phyloP scores from a whole-genome alignment of 2,797 vertebrate genomes.

The Corythornis leucogaster region DNA sequence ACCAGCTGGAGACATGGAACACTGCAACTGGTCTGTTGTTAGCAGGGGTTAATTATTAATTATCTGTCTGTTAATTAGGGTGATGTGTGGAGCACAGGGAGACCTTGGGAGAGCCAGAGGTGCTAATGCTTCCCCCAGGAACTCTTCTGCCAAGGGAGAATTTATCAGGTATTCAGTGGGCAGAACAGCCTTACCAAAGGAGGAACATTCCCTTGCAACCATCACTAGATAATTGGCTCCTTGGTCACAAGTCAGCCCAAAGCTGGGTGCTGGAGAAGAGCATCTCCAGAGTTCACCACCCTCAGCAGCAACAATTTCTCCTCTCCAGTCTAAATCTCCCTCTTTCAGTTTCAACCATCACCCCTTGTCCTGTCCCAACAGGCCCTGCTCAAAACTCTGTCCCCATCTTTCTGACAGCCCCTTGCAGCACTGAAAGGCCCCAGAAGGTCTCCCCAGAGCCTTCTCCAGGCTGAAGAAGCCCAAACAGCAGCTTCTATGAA shows the following conservation, averaged over 20 bases:
- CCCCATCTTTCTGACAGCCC: no score
- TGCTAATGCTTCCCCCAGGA: background rate
- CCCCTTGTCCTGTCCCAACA: no score
- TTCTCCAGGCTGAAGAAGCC: no score
- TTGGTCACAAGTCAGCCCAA: background rate
- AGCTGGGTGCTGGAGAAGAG: no score
- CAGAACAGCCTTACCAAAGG: background rate
- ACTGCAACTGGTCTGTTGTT: background rate
- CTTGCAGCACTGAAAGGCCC: no score
- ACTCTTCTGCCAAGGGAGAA: background rate
- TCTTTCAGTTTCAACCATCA: no score
- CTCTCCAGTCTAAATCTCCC: no score
- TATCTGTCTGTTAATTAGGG: background rate
- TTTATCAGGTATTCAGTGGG: no score
- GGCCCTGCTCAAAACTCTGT: no score
- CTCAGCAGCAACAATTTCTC: no score
- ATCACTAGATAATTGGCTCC: background rate
- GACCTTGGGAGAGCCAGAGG: accelerated
- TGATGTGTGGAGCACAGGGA: background rate
- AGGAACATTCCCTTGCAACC: background rate
- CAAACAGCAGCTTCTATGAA: background rate
- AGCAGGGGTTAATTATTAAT: background rate
- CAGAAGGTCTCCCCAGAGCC: no score
- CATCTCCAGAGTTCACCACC: no score
- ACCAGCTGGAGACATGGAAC: background rate